A percentile compares a stretch with the other conserved stretches of the same genome.
Evolutionary conservation across 2,888 invertebrate species (phyloP).

Genomic region (Erebia aethiops): DNA sequence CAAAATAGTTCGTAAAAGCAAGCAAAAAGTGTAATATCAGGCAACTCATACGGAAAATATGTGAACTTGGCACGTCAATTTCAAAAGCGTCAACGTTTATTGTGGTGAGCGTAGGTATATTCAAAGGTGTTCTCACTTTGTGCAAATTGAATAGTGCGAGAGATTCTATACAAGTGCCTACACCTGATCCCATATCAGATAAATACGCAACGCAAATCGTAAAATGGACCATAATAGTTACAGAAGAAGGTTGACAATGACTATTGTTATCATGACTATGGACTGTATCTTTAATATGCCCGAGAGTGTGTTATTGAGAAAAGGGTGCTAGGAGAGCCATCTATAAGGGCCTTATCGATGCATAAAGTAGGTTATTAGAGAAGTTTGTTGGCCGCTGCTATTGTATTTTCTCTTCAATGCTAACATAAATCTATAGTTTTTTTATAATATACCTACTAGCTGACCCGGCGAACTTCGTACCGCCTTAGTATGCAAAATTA

Average conservation of each 20-base stretch:
- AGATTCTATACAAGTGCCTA: constrained; percentile 56
- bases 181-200: constrained; percentile 73
- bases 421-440: no score
- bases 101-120: constrained; percentile 57
- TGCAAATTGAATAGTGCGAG: constrained; percentile 68
- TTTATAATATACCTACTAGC: no score
- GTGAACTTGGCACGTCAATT: constrained; percentile 46
- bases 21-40: neutral
- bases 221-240: constrained; percentile 55
- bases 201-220: constrained; percentile 46
- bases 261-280: constrained; percentile 9
- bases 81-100: constrained; percentile 58
- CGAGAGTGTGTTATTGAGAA: constrained; percentile 71
- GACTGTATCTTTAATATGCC: constrained; percentile 60
- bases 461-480: no score
- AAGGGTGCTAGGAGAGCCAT: constrained; percentile 64
- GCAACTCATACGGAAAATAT: constrained; percentile 19
- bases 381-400: constrained; percentile 61
- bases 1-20: no score
- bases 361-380: constrained; percentile 77
- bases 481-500: no score
- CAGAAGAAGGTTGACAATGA: constrained; percentile 43
- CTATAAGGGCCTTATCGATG: constrained; percentile 72
- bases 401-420: constrained; percentile 6
- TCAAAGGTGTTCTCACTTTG: constrained; percentile 67